Evolutionary conservation across 2,888 invertebrate genomes (phyloP).

Genomic region (Brenthis hecate): DNA sequence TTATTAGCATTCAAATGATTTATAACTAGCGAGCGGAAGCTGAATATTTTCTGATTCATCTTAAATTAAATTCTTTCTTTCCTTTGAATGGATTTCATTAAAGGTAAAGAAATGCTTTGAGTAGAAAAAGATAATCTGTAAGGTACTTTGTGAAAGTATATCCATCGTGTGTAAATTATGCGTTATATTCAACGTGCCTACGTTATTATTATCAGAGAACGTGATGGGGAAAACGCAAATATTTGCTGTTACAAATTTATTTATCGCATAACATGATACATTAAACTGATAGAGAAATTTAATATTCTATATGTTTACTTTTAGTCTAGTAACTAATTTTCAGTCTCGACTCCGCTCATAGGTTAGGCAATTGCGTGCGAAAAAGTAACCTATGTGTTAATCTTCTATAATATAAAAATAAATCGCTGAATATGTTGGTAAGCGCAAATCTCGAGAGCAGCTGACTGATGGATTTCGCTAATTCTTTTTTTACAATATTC

Average conservation of each 20-base stretch:
- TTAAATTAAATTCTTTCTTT: constrained; percentile 82
- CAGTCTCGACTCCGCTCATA: neutral
- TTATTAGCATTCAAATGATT: constrained; percentile 83
- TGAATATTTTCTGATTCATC: constrained; percentile 81
- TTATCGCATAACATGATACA: constrained; percentile 8
- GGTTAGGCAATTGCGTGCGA: too few species aligned
- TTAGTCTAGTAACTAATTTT: neutral
- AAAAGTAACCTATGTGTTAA: too few species aligned
- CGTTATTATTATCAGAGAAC: neutral
- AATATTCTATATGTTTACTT: neutral
- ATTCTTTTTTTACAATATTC: too few species aligned
- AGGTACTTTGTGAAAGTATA: constrained; percentile 6
- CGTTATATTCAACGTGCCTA: neutral
- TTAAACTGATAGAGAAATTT: constrained; percentile 7
- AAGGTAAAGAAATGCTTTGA: constrained; percentile 73
- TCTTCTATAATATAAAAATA: too few species aligned
- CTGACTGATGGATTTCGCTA: too few species aligned
- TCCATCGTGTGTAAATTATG: constrained; percentile 11
- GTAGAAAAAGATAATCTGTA: constrained; percentile 75
- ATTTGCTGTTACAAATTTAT: constrained; percentile 6
- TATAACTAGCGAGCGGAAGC: constrained; percentile 80
- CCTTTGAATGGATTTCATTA: constrained; percentile 81
- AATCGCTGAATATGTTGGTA: too few species aligned
- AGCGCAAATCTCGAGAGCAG: too few species aligned
- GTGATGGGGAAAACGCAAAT: neutral